phyloP scores from a whole-genome alignment of 2,888 invertebrate genomes.

The Coenonympha arcania region DNA sequence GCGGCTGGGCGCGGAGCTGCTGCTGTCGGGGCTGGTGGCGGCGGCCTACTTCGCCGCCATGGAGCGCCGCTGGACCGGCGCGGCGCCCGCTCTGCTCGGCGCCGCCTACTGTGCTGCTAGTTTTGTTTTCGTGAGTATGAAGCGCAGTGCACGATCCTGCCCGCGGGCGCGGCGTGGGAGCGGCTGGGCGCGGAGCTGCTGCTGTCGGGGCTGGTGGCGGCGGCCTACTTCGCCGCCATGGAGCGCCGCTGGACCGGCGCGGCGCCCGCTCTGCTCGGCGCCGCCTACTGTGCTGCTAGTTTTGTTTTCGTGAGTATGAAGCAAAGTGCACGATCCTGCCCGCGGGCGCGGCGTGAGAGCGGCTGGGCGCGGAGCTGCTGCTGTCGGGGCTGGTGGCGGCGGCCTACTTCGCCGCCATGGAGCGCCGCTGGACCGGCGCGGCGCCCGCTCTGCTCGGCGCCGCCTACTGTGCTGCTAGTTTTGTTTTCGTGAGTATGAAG shows the following conservation, averaged over 20 bases:
- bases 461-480: constrained; percentile 87
- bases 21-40: constrained; percentile 87
- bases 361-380: constrained; percentile 88
- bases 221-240: constrained; percentile 84
- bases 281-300: constrained; percentile 88
- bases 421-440: constrained; percentile 70
- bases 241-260: constrained; percentile 71
- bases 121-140: constrained; percentile 89
- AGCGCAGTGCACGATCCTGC: constrained; percentile 78
- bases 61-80: constrained; percentile 69
- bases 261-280: constrained; percentile 81
- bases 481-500: constrained; percentile 90
- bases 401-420: constrained; percentile 83
- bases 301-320: constrained; percentile 90
- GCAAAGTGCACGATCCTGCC: constrained; percentile 78
- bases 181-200: constrained; percentile 89
- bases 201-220: constrained; percentile 86
- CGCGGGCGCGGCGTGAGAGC: constrained; percentile 80
- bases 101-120: constrained; percentile 88
- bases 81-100: constrained; percentile 81
- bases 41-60: constrained; percentile 85
- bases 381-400: constrained; percentile 88
- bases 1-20: constrained; percentile 87
- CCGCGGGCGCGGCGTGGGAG: constrained; percentile 81
- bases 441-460: constrained; percentile 83